Conservation (phyloP, 2,797 vertebrate species). For the Podarcis siculus region DNA sequence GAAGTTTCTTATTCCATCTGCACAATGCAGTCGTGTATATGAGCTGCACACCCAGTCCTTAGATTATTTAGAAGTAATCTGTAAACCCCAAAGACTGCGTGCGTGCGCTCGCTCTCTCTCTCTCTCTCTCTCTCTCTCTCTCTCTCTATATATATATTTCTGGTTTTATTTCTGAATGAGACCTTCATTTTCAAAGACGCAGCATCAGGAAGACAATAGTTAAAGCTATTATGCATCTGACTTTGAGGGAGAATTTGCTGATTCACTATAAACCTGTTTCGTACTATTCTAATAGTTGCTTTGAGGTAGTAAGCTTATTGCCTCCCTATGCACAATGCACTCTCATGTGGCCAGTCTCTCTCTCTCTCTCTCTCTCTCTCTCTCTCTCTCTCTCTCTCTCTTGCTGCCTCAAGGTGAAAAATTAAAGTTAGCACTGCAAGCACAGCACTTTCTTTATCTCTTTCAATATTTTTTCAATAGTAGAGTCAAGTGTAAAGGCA, state of each 20-base stretch:
- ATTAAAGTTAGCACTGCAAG: constrained; percentile 11
- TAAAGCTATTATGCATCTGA: neutral
- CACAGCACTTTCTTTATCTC: constrained; percentile 31
- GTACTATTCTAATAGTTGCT: neutral
- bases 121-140: neutral
- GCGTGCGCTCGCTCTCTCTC: no score
- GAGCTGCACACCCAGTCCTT: neutral
- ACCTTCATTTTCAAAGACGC: neutral
- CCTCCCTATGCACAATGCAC: constrained; percentile 6
- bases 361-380: neutral
- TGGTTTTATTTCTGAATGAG: neutral
- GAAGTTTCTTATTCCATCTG: neutral
- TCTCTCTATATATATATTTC: neutral
- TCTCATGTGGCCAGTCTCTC: constrained; percentile 6
- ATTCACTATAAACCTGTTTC: constrained; percentile 22
- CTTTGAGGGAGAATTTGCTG: constrained; percentile 29
- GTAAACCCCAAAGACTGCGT: neutral
- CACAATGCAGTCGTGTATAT: neutral
- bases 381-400: neutral
- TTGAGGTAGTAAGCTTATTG: neutral
- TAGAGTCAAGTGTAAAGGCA: constrained; percentile 28
- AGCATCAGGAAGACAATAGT: neutral
- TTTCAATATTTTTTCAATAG: constrained; percentile 3
- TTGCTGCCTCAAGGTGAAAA: neutral
- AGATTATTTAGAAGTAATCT: neutral